phyloP scores from a whole-genome alignment of 2,797 vertebrate species.

The Odontamblyopus lacepedii region DNA sequence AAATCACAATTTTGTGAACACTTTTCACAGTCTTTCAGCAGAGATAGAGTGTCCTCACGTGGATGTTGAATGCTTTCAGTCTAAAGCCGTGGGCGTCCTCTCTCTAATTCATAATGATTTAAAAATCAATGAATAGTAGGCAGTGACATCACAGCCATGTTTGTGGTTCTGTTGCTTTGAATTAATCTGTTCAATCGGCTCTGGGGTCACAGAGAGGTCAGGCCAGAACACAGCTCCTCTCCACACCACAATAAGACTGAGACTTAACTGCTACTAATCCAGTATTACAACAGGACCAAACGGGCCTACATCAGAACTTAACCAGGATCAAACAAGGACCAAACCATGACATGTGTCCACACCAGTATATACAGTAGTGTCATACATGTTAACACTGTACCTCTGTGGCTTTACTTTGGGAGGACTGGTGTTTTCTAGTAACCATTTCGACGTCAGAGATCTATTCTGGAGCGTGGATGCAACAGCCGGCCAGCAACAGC shows the following conservation, averaged over 20 bases:
- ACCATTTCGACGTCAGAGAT: conserved; percentile 73
- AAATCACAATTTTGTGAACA: not conserved
- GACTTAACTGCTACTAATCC: not conserved
- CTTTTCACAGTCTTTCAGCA: not conserved
- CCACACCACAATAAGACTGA: not conserved
- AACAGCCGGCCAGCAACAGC: conserved; percentile 82
- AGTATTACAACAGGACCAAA: not conserved
- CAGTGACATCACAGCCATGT: conserved; percentile 12
- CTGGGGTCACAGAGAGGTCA: conserved; percentile 52
- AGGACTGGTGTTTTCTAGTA: conserved; percentile 76
- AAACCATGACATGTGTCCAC: not conserved
- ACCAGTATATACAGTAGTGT: not conserved
- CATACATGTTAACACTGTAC: conserved; percentile 1
- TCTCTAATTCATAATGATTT: not conserved
- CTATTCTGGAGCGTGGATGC: conserved; percentile 77
- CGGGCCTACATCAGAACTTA: not conserved
- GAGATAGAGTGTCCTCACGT: not conserved
- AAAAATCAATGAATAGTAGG: conserved; percentile 10
- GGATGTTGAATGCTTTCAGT: not conserved
- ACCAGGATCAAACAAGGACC: not conserved
- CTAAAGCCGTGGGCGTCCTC: conserved; percentile 1
- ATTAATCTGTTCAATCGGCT: conserved; percentile 47
- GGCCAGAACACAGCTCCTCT: conserved; percentile 13
- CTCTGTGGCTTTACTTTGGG: conserved; percentile 56
- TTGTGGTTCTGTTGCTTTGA: conserved; percentile 21